Percentiles rank a stretch among this genome's conserved stretches.
These are phyloP conservation scores for Dolomedes plantarius DNA, from an alignment of 2,888 invertebrate species.

Conservation along the genomic window DNA sequence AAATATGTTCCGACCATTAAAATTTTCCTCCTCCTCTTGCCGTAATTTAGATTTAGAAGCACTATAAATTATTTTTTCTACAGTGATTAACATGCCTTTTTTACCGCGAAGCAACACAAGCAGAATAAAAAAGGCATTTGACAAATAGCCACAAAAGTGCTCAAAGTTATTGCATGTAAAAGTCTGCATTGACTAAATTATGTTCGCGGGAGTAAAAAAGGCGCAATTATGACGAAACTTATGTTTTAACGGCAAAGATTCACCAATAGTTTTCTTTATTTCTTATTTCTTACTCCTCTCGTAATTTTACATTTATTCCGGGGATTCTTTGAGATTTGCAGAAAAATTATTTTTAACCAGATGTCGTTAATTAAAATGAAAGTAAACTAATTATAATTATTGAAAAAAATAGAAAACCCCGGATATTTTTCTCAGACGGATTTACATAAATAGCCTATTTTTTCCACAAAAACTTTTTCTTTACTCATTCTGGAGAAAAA, in stretches of 20 bases:
- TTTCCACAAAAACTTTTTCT: slow-evolving; percentile 3
- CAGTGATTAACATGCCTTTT: background rate
- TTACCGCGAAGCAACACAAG: background rate
- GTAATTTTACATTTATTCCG: background rate
- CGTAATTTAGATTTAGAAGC: background rate
- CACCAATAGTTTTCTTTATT: background rate
- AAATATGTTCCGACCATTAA: background rate
- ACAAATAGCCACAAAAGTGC: background rate
- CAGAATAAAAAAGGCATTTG: background rate
- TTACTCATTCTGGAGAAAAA: background rate
- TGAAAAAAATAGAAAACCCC: background rate
- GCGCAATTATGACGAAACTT: background rate
- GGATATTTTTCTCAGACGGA: background rate
- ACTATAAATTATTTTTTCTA: background rate
- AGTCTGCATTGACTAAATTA: slow-evolving; percentile 3
- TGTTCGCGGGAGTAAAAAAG: background rate
- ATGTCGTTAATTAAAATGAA: background rate
- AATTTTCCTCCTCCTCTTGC: background rate
- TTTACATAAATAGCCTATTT: background rate
- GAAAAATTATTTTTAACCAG: background rate
- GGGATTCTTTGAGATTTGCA: background rate
- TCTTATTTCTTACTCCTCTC: background rate
- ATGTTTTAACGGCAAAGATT: background rate
- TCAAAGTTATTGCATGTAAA: slow-evolving; percentile 14
- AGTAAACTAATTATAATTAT: background rate